phyloP scores from a whole-genome alignment of 2,888 invertebrate genomes.

The Heliconius charithonia region DNA sequence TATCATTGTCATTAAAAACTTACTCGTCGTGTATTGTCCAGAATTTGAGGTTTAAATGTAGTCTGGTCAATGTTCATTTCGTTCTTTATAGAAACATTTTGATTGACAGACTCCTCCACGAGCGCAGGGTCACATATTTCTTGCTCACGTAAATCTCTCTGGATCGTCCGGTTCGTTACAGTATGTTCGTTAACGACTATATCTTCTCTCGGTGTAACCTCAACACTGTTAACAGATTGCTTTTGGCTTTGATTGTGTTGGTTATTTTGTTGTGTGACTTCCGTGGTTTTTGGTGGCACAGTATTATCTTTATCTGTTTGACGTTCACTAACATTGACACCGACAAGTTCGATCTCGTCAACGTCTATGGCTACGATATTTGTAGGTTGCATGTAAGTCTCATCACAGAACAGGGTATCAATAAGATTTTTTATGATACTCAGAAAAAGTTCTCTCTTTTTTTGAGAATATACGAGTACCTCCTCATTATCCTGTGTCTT shows the following conservation, averaged over 20 bases:
- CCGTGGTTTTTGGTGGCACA: neutral
- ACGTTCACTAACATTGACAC: neutral
- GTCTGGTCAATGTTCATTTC: slow-evolving; percentile 1
- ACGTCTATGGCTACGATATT: neutral
- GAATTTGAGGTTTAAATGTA: neutral
- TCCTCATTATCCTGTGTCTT: neutral
- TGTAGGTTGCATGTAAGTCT: neutral
- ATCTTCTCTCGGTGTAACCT: neutral
- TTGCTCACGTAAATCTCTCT: neutral
- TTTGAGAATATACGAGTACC: neutral
- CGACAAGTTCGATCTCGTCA: neutral
- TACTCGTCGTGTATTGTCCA: slow-evolving; percentile 8
- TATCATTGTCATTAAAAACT: neutral
- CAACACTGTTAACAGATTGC: too few relatives aligned
- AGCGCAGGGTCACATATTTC: neutral
- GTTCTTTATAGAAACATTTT: neutral
- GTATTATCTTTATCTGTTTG: neutral
- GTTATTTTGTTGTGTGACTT: neutral
- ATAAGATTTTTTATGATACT: neutral
- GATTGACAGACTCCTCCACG: neutral
- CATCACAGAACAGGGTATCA: neutral
- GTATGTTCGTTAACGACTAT: neutral
- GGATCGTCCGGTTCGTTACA: neutral
- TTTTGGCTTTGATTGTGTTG: neutral
- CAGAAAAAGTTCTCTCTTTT: neutral